Evolutionary conservation across 2,888 invertebrate genomes (phyloP).

Genomic region (Scaeva pyrastri): DNA sequence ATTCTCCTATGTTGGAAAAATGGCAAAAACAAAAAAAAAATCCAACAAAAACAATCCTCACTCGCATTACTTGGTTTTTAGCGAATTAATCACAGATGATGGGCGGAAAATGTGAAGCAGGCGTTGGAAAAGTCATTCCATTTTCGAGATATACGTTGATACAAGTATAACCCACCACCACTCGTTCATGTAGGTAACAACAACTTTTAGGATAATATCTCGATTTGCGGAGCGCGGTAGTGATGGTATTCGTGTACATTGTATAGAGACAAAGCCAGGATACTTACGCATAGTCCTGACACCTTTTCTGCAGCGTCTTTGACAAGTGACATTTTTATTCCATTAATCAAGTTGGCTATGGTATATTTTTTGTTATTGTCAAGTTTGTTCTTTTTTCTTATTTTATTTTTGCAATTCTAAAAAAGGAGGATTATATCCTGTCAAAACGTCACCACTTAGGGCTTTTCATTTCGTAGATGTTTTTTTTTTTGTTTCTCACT

Average conservation of each 20-base stretch:
- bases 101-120: slow-evolving; percentile 1
- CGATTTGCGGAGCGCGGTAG: neutral
- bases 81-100: slow-evolving; percentile 62
- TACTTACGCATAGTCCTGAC: neutral
- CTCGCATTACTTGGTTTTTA: slow-evolving; percentile 10
- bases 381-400: neutral
- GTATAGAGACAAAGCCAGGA: too few relatives aligned
- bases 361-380: neutral
- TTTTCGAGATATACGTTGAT: neutral
- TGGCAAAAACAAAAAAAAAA: slow-evolving; percentile 24
- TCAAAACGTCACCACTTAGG: slow-evolving; percentile 23
- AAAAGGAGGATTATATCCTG: slow-evolving; percentile 15
- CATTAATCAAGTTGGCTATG: slow-evolving; percentile 67
- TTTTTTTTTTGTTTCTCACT: too few relatives aligned
- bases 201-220: neutral
- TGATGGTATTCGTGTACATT: too few relatives aligned
- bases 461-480: slow-evolving; percentile 9
- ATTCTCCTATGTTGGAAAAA: neutral
- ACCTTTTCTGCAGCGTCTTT: slow-evolving; percentile 36
- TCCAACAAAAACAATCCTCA: neutral
- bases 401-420: neutral
- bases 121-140: neutral
- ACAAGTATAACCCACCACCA: too few relatives aligned
- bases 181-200: neutral
- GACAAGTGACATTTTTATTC: slow-evolving; percentile 67